Evolutionary conservation across 2,113 vertebrate genomes (phyloP), one percentile per base, ranked within the genome.

Genomic region (Seriola rivoliana): DNA sequence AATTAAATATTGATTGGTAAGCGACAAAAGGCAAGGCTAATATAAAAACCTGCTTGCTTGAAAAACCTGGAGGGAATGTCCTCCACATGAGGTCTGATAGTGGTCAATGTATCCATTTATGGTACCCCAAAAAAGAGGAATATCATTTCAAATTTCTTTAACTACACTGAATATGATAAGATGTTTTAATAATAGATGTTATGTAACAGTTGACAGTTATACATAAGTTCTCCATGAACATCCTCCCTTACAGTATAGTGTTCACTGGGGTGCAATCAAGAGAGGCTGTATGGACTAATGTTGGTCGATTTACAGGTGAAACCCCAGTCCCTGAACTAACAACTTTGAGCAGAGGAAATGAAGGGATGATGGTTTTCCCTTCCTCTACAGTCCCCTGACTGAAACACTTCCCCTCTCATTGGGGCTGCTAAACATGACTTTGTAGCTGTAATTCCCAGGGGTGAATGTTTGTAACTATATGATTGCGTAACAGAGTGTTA

Each of bases 331-430:
- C 57, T 54, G 10, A 9, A n/a, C 32, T 42, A 17, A 64, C 25
- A 36, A 40, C 6, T 23, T 23, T 62, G 23, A 65, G 52, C 7
- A 44, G 29, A 81, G 55, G 50, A 88, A 78, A 84, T 70, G 8
- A 82, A 62, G 57, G 40, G 75, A 65, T 84, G 71, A 68, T 54
- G 55, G 1, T 64, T 57, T 55, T 23, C 21, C n/a, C 19, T 68
- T 85, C 46, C 70, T 42, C 8, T 52, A 48, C 1, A 58, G 21
- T 60, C 42, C 57, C 57, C 54, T 34, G 9, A 38, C 68, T 29
- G 72, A 62, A 50, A 32, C 17, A 70, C 66, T 71, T 84, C 60
- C 70, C 19, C 40, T 67, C 29, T 48, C 62, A 25, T 1, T 82
- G 3, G 69, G 44, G 52, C 68, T 72, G 77, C 62, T 59, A 73